Percentiles rank a stretch among this genome's conserved stretches.
Evolutionary conservation across 2,113 vertebrate genomes (phyloP).

Genomic region (Hippocampus comes): DNA sequence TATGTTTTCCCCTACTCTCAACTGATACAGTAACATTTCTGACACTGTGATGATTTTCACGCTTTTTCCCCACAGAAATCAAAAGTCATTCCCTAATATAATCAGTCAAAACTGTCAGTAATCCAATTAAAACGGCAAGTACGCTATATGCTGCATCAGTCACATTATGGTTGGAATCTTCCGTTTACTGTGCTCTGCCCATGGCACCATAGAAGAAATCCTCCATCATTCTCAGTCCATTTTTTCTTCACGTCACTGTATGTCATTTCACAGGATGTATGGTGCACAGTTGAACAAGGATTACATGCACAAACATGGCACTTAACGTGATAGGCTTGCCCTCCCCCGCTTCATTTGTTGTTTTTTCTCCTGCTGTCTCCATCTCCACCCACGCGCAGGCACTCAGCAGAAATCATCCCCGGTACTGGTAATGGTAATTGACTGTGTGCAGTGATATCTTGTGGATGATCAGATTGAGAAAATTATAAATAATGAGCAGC

Average conservation of each 20-base stretch:
- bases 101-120: not conserved
- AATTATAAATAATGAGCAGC: conserved; percentile 25
- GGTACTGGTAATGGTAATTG: conserved; percentile 34
- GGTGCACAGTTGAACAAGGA: conserved; percentile 20
- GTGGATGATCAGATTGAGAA: conserved; percentile 30
- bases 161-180: not conserved
- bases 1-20: not conserved
- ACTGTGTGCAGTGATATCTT: conserved; percentile 28
- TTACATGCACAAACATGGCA: conserved; percentile 33
- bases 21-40: not conserved
- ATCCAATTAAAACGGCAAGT: not conserved
- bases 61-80: not conserved
- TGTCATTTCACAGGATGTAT: conserved; percentile 32
- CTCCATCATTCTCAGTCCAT: not conserved
- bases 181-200: not conserved
- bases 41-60: not conserved
- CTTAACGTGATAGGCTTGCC: conserved; percentile 38
- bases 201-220: not conserved
- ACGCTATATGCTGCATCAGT: not conserved
- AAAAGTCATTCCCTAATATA: not conserved
- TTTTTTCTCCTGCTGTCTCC: conserved; percentile 28
- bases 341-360: conserved; percentile 14
- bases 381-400: conserved; percentile 30
- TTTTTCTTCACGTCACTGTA: conserved; percentile 1
- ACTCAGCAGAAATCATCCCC: conserved; percentile 37